Conservation (phyloP, 2,113 vertebrate species). For the Choloepus hoffmanni region DNA sequence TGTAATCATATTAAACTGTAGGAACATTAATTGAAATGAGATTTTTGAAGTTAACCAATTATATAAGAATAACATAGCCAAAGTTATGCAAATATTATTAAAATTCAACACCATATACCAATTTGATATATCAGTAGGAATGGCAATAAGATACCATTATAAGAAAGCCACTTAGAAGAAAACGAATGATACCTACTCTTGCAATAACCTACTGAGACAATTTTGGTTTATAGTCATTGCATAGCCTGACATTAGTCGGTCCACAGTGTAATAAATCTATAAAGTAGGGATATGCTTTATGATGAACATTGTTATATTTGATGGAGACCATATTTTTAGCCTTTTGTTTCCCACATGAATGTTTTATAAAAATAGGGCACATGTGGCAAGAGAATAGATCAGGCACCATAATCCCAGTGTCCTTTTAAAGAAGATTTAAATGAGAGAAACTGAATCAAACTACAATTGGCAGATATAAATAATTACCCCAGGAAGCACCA, state of each 20-base stretch:
- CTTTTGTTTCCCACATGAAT: not conserved
- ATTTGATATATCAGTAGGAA: not conserved
- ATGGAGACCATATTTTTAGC: not conserved
- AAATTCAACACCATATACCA: not conserved
- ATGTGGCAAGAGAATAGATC: not conserved
- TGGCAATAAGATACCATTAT: not conserved
- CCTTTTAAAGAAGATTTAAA: constrained; percentile 24
- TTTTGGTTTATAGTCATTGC: not conserved
- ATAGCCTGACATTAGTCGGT: not conserved
- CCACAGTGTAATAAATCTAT: not conserved
- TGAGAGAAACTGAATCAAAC: not conserved
- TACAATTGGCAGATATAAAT: not conserved
- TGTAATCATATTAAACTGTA: too few relatives aligned
- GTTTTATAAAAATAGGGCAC: not conserved
- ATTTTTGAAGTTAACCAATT: too few relatives aligned
- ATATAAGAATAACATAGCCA: too few relatives aligned
- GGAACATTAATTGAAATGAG: too few relatives aligned
- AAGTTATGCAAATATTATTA: too few relatives aligned
- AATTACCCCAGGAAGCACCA: not conserved
- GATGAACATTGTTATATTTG: not conserved
- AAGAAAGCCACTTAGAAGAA: not conserved
- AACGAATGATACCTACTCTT: not conserved
- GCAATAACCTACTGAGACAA: not conserved
- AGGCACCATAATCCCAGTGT: not conserved
- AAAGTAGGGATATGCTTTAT: not conserved